phyloP scores from a whole-genome alignment of 2,888 invertebrate genomes.

The Allophyes oxyacanthae region DNA sequence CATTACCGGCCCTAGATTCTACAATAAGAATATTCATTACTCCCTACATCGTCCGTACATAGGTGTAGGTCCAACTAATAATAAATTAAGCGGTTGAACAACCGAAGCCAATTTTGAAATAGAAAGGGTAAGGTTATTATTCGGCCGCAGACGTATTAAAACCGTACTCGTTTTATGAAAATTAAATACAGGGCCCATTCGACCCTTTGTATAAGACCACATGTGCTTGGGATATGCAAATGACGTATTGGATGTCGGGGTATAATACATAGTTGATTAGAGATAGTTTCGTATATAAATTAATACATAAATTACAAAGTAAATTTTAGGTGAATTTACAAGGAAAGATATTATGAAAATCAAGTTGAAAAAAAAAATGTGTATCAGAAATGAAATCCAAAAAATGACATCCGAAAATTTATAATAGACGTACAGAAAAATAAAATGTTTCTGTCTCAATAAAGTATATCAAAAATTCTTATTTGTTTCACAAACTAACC shows the following conservation, averaged over 20 bases:
- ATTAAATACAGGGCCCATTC: slow-evolving; percentile 85
- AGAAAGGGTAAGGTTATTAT: slow-evolving; percentile 84
- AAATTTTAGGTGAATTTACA: too few species aligned
- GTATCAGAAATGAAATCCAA: not conserved
- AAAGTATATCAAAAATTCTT: slow-evolving; percentile 3
- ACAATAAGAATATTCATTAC: slow-evolving; percentile 42
- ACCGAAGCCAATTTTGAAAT: slow-evolving; percentile 80
- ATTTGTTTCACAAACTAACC: slow-evolving; percentile 20
- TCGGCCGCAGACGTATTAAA: slow-evolving; percentile 84
- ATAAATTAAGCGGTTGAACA: slow-evolving; percentile 67
- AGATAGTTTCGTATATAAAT: slow-evolving; percentile 49
- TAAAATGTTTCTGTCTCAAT: slow-evolving; percentile 17
- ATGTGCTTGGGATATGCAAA: slow-evolving; percentile 88
- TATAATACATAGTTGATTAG: slow-evolving; percentile 76
- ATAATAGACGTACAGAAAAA: slow-evolving; percentile 39
- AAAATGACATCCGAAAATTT: slow-evolving; percentile 31
- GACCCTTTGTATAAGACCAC: slow-evolving; percentile 86
- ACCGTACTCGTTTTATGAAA: slow-evolving; percentile 86
- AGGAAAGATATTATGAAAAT: too few species aligned
- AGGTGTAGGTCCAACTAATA: slow-evolving; percentile 61
- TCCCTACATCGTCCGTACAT: slow-evolving; percentile 38
- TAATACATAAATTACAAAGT: slow-evolving; percentile 13
- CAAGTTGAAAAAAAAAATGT: too few species aligned
- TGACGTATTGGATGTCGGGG: slow-evolving; percentile 82
- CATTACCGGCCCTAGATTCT: slow-evolving; percentile 17